These are phyloP conservation scores for Brachirus orientalis DNA, from an alignment of 2,113 vertebrate genomes.

Conservation along the genomic window DNA sequence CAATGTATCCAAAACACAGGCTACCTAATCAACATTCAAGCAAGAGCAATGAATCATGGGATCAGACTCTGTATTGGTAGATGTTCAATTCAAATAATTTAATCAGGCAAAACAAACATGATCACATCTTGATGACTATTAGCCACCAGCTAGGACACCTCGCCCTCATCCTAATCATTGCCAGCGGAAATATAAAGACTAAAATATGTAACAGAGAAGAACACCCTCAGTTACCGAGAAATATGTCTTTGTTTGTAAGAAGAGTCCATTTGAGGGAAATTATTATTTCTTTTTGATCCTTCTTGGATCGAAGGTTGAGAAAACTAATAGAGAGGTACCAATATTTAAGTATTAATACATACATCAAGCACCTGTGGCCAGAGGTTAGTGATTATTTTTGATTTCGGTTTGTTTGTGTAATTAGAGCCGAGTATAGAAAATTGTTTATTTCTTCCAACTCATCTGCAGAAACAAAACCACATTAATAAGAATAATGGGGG, in stretches of 20 bases:
- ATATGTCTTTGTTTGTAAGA: slow-evolving; percentile 32
- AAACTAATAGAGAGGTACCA: slow-evolving; percentile 43
- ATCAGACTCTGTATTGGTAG: too few species aligned
- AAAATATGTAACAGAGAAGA: too few species aligned
- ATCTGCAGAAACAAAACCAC: not conserved
- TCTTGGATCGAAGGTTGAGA: slow-evolving; percentile 43
- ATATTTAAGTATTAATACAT: slow-evolving; percentile 46
- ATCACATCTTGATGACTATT: too few species aligned
- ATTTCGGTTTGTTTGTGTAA: not conserved
- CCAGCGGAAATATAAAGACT: too few species aligned
- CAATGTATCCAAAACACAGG: too few species aligned
- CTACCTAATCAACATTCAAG: too few species aligned
- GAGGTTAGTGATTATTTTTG: slow-evolving; percentile 38
- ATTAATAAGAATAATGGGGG: slow-evolving; percentile 13
- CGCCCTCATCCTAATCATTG: too few species aligned
- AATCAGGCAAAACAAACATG: too few species aligned
- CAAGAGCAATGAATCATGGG: too few species aligned
- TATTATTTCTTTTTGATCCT: slow-evolving; percentile 53
- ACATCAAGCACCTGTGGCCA: slow-evolving; percentile 30
- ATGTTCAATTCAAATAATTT: too few species aligned
- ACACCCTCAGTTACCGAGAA: not conserved
- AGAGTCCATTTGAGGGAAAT: slow-evolving; percentile 30
- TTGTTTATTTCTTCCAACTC: not conserved
- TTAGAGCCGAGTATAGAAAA: not conserved
- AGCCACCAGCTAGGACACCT: too few species aligned